Conservation (phyloP, 1,140 invertebrate genomes). For the Caenorhabditis inopinata region DNA sequence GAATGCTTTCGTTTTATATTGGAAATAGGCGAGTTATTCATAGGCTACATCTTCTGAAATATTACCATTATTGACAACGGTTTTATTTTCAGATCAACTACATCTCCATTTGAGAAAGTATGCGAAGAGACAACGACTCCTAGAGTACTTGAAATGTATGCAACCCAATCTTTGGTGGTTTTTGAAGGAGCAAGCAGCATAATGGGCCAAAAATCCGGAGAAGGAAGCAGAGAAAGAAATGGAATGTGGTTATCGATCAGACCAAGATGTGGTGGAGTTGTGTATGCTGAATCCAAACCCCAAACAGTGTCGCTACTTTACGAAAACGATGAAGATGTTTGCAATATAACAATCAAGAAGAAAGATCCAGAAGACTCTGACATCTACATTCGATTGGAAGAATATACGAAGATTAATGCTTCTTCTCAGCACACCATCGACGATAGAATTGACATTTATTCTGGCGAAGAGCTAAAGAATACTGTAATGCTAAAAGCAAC, state of each 20-base stretch:
- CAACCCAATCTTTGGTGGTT: conserved; percentile 1
- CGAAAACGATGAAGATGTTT: background rate
- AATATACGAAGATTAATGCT: background rate
- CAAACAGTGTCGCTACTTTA: conserved; percentile 39
- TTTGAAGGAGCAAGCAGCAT: conserved; percentile 13
- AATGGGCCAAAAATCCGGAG: background rate
- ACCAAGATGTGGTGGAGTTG: conserved; percentile 56
- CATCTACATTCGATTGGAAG: conserved; percentile 28
- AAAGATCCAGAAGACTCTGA: conserved; percentile 35
- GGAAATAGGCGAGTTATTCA: background rate
- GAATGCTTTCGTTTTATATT: conserved; percentile 10
- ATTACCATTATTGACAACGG: background rate
- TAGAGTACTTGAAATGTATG: background rate
- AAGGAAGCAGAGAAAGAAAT: conserved; percentile 7
- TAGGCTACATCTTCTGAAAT: background rate
- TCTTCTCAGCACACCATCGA: conserved; percentile 6
- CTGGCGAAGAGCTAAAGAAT: background rate
- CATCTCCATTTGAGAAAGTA: conserved; percentile 27
- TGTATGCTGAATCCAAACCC: conserved; percentile 50
- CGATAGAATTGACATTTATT: conserved; percentile 10
- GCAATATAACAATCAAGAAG: conserved; percentile 40
- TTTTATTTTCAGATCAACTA: conserved; percentile 14
- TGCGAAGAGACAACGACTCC: conserved; percentile 47
- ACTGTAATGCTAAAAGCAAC: conserved; percentile 22
- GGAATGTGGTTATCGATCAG: conserved; percentile 51